phyloP scores from a whole-genome alignment of 2,888 invertebrate species.

The Laspeyria flexula region DNA sequence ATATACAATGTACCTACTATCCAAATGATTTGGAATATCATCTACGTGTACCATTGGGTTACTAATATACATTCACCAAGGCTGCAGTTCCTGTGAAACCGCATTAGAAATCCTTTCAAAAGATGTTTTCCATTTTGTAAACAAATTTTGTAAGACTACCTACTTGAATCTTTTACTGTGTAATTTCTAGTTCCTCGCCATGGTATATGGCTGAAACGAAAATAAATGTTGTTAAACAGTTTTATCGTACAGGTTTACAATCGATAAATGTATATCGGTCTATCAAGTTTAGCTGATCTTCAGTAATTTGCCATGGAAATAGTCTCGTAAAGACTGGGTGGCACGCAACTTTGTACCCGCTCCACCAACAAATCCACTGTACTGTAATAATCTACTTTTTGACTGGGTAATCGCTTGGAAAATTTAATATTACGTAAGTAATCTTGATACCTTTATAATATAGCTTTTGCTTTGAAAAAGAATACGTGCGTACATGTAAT shows the following conservation, averaged over 20 bases:
- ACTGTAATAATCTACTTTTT: slow-evolving; percentile 58
- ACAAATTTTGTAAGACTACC: neutral
- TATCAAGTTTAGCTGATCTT: slow-evolving; percentile 42
- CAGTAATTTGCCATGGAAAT: slow-evolving; percentile 44
- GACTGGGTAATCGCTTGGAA: slow-evolving; percentile 47
- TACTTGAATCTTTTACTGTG: slow-evolving; percentile 4
- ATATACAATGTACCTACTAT: too few relatives aligned
- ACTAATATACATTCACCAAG: too few relatives aligned
- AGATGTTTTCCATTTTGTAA: neutral
- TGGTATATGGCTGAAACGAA: slow-evolving; percentile 21
- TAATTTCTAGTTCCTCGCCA: slow-evolving; percentile 9
- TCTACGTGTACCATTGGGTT: too few relatives aligned
- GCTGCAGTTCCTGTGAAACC: too few relatives aligned
- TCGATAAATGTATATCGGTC: slow-evolving; percentile 39
- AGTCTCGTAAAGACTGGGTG: slow-evolving; percentile 39
- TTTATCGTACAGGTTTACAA: slow-evolving; percentile 38
- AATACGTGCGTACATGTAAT: slow-evolving; percentile 29
- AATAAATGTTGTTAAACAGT: slow-evolving; percentile 37
- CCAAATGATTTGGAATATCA: too few relatives aligned
- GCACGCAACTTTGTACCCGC: slow-evolving; percentile 42
- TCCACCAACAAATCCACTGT: slow-evolving; percentile 38
- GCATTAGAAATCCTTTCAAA: neutral
- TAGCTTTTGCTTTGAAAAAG: slow-evolving; percentile 29
- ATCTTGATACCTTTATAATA: slow-evolving; percentile 52
- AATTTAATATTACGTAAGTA: slow-evolving; percentile 57